These are phyloP conservation scores for Myotis yumanensis DNA, from an alignment of 2,113 vertebrate species.

Conservation along the genomic window DNA sequence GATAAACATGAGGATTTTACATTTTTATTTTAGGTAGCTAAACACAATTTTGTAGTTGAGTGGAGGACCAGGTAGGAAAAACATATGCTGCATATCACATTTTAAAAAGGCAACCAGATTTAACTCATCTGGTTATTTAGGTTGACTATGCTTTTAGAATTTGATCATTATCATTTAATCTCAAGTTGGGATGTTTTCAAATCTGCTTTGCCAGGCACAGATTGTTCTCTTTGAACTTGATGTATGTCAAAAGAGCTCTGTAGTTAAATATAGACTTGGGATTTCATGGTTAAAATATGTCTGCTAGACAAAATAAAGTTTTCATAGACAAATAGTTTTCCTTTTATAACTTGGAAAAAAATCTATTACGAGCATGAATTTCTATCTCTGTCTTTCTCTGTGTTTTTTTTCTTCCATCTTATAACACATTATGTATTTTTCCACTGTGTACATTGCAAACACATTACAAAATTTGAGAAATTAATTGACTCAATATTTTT, in stretches of 20 bases:
- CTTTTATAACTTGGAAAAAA: slow-evolving; percentile 31
- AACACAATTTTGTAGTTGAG: neutral
- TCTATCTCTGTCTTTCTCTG: neutral
- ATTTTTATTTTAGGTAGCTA: neutral
- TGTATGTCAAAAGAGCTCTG: slow-evolving; percentile 53
- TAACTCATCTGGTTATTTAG: slow-evolving; percentile 31
- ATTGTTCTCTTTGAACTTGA: slow-evolving; percentile 57
- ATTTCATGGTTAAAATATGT: slow-evolving; percentile 47
- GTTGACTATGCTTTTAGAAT: slow-evolving; percentile 23
- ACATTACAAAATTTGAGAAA: slow-evolving; percentile 47
- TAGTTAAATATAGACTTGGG: slow-evolving; percentile 60
- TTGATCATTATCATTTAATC: slow-evolving; percentile 63
- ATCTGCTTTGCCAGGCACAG: neutral
- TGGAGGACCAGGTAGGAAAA: neutral
- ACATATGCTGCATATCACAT: neutral
- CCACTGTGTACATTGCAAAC: neutral
- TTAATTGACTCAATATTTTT: slow-evolving; percentile 54
- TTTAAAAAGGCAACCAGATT: neutral
- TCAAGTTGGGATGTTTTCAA: slow-evolving; percentile 37
- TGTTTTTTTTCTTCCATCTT: neutral
- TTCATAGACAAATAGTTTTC: slow-evolving; percentile 35
- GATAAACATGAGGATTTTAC: neutral
- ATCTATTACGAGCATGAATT: neutral
- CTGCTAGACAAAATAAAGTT: slow-evolving; percentile 14
- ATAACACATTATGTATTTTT: slow-evolving; percentile 39